Conservation (phyloP, 2,888 invertebrate genomes). For the Andrena praecox region DNA sequence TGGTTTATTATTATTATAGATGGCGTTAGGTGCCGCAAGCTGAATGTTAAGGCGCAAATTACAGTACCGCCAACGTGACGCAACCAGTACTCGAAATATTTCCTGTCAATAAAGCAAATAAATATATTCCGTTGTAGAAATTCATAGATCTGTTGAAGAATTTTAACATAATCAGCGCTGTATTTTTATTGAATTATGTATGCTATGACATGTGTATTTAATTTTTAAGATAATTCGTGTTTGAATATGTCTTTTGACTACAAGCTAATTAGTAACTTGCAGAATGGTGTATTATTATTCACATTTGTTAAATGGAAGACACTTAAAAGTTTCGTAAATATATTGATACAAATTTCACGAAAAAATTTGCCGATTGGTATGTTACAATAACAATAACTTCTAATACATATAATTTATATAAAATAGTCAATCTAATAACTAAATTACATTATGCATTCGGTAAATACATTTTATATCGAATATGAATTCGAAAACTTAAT, state of each 20-base stretch:
- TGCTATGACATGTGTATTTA: background rate
- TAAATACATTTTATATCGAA: no score
- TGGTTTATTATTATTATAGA: conserved; percentile 65
- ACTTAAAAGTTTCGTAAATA: background rate
- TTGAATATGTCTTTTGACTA: background rate
- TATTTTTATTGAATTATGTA: background rate
- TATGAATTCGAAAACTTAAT: no score
- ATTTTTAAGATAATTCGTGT: background rate
- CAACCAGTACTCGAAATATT: background rate
- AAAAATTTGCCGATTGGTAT: background rate
- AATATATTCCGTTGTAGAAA: background rate
- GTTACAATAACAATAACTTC: background rate
- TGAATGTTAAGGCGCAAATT: conserved; percentile 37
- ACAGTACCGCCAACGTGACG: conserved; percentile 65
- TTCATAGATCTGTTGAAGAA: conserved; percentile 14
- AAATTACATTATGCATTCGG: background rate
- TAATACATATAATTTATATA: background rate
- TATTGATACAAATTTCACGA: background rate
- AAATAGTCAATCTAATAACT: conserved; percentile 10
- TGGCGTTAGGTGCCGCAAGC: conserved; percentile 63
- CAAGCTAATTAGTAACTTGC: background rate
- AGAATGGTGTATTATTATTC: background rate
- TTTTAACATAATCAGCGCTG: background rate
- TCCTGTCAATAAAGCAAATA: conserved; percentile 6
- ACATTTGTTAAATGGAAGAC: background rate